Evolutionary conservation across 2,888 invertebrate species (phyloP).

Genomic region (Folsomia candida): DNA sequence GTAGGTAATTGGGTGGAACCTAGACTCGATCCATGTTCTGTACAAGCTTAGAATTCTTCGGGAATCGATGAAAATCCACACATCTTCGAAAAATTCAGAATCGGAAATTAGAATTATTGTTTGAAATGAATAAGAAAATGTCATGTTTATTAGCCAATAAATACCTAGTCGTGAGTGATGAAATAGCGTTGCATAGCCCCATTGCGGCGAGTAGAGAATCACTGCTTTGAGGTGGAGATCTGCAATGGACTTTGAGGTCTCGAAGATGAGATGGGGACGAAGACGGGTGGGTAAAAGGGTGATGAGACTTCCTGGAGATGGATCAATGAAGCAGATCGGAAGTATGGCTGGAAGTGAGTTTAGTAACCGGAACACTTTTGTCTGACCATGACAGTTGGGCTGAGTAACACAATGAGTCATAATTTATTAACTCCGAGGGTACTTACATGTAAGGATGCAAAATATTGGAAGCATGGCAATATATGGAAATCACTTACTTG

Average conservation of each 20-base stretch:
- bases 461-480: background rate
- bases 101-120: too few species aligned
- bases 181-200: conserved; percentile 44
- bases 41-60: conserved; percentile 38
- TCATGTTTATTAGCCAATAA: too few species aligned
- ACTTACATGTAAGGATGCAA: background rate
- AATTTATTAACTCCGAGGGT: background rate
- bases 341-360: conserved; percentile 40
- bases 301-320: conserved; percentile 28
- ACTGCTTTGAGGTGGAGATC: conserved; percentile 37
- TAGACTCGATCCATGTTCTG: conserved; percentile 38
- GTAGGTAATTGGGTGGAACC: conserved; percentile 36
- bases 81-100: too few species aligned
- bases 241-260: conserved; percentile 39
- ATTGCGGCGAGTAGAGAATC: conserved; percentile 35
- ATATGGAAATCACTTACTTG: conserved; percentile 34
- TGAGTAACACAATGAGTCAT: conserved; percentile 9
- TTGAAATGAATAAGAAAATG: too few species aligned
- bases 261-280: conserved; percentile 46
- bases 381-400: conserved; percentile 49
- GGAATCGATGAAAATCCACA: conserved; percentile 48
- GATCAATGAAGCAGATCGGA: conserved; percentile 43
- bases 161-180: conserved; percentile 47
- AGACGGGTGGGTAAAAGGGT: conserved; percentile 38
- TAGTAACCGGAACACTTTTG: conserved; percentile 47